These are phyloP conservation scores for Nannoperca australis DNA, from an alignment of 2,797 vertebrate genomes.

Conservation along the genomic window DNA sequence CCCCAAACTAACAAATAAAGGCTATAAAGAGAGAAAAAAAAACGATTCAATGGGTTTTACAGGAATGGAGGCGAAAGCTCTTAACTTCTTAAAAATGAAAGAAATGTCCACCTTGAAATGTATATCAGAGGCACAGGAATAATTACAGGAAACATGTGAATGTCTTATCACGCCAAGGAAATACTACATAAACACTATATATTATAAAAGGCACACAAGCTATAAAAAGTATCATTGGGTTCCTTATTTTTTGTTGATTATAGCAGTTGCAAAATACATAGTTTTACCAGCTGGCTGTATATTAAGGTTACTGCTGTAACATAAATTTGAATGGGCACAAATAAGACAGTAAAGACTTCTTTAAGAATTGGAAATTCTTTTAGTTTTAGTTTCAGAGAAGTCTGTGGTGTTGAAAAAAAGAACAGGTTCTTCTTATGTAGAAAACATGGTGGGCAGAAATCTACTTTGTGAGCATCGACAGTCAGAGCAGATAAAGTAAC, in stretches of 20 bases:
- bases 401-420: conserved; percentile 13
- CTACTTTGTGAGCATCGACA: neutral
- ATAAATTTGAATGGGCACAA: neutral
- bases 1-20: neutral
- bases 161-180: conserved; percentile 11
- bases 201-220: neutral
- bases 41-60: neutral
- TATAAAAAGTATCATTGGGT: neutral
- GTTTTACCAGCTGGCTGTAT: neutral
- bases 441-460: neutral
- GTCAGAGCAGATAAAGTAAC: conserved; percentile 5
- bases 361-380: neutral
- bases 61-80: neutral
- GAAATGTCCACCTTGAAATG: neutral
- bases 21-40: neutral
- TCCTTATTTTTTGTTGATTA: neutral
- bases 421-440: conserved; percentile 23
- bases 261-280: neutral
- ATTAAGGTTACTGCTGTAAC: neutral
- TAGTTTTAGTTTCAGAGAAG: neutral
- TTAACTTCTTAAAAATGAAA: neutral
- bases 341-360: neutral
- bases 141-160: neutral
- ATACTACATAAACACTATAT: neutral
- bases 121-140: neutral